Percentiles rank a stretch among this genome's conserved stretches.
phyloP scores from a whole-genome alignment of 2,113 vertebrate genomes.

The Pipra filicauda region DNA sequence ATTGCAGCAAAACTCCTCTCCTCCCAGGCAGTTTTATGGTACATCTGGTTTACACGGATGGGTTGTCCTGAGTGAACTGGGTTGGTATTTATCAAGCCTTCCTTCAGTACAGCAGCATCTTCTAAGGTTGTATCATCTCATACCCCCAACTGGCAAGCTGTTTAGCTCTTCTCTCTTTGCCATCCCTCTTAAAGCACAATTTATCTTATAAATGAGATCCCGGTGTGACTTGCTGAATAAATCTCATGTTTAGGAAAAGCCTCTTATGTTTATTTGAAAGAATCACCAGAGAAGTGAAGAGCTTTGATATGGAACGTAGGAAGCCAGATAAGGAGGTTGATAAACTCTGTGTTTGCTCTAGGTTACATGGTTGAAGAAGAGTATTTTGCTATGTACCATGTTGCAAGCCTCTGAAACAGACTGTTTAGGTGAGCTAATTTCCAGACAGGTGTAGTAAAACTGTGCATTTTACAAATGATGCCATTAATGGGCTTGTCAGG shows the following conservation, averaged over 20 bases:
- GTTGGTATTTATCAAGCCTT: neutral
- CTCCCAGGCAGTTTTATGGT: neutral
- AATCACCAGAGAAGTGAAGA: neutral
- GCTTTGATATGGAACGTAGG: neutral
- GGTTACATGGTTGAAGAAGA: neutral
- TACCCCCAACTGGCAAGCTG: neutral
- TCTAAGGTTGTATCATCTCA: neutral
- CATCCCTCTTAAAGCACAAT: neutral
- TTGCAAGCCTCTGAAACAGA: neutral
- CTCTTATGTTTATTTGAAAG: neutral
- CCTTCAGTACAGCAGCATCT: neutral
- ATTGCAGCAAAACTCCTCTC: neutral
- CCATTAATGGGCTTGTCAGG: neutral
- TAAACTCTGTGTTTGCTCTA: neutral
- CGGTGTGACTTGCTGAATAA: neutral
- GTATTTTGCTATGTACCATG: neutral
- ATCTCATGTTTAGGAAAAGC: neutral
- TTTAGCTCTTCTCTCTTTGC: neutral
- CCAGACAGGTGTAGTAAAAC: neutral
- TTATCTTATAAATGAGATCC: neutral
- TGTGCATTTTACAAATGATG: neutral
- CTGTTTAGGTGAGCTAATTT: neutral
- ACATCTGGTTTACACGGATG: neutral
- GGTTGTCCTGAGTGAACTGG: neutral
- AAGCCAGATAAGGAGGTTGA: neutral